phyloP scores from a whole-genome alignment of 2,888 invertebrate species.

The Esperia sulphurella region DNA sequence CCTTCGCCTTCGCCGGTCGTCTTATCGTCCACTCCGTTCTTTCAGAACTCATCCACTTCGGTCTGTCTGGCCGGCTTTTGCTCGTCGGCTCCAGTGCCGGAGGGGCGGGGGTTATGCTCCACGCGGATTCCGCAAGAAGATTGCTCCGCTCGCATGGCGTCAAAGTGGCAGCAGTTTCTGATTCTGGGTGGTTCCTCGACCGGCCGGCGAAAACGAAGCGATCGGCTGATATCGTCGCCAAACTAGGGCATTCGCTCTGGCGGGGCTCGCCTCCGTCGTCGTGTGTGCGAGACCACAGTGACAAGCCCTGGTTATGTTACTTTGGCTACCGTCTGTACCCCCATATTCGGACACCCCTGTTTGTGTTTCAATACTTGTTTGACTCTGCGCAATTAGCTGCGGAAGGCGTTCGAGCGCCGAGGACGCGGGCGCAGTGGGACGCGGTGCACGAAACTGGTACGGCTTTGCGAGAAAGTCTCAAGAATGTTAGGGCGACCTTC shows the following conservation, averaged over 20 bases:
- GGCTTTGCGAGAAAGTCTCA: constrained; percentile 88
- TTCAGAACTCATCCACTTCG: constrained; percentile 71
- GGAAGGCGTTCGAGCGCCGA: constrained; percentile 93
- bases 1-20: constrained; percentile 93
- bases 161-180: constrained; percentile 90
- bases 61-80: constrained; percentile 85
- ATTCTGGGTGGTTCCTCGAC: constrained; percentile 97
- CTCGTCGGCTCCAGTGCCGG: constrained; percentile 94
- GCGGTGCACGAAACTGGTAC: constrained; percentile 95
- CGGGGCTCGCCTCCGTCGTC: constrained; percentile 81
- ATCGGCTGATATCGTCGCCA: constrained; percentile 56
- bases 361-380: constrained; percentile 96
- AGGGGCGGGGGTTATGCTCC: constrained; percentile 95
- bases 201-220: constrained; percentile 75
- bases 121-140: constrained; percentile 89
- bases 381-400: constrained; percentile 97
- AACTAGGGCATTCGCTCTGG: constrained; percentile 69
- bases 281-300: constrained; percentile 83
- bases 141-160: constrained; percentile 81
- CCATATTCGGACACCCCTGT: constrained; percentile 91
- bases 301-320: constrained; percentile 94
- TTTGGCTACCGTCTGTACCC: constrained; percentile 94
- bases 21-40: constrained; percentile 88
- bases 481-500: constrained; percentile 92
- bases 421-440: constrained; percentile 95